Percentiles rank a stretch among this genome's conserved stretches.
These are phyloP conservation scores for Tokudaia muenninki DNA, from an alignment of 2,797 vertebrate species.

Conservation along the genomic window DNA sequence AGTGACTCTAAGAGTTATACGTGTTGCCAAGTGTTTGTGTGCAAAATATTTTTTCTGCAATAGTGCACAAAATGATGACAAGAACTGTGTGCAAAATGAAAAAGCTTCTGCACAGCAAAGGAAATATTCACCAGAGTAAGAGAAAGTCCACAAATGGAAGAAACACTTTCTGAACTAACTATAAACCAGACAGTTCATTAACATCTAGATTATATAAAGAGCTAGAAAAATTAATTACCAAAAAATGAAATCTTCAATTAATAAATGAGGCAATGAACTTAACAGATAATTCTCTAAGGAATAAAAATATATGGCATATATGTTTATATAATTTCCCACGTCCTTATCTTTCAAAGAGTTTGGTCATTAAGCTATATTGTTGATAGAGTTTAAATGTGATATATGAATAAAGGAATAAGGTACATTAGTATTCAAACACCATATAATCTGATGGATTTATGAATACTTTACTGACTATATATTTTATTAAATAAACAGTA, in stretches of 20 bases:
- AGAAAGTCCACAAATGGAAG: background rate
- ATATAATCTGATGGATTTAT: background rate
- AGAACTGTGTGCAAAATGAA: background rate
- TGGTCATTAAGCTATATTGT: constrained; percentile 34
- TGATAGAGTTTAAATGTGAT: background rate
- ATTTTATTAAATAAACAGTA: background rate
- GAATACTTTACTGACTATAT: background rate
- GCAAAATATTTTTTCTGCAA: constrained; percentile 40
- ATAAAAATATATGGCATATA: background rate
- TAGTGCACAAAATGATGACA: constrained; percentile 6
- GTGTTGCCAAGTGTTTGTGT: constrained; percentile 38
- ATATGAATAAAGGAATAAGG: constrained; percentile 1
- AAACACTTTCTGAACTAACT: background rate
- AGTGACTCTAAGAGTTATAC: background rate
- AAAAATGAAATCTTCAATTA: background rate
- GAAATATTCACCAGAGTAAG: background rate
- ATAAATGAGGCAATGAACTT: background rate
- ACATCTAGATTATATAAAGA: background rate
- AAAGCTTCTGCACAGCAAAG: background rate
- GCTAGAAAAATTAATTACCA: background rate
- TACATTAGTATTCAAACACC: constrained; percentile 9
- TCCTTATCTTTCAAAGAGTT: background rate
- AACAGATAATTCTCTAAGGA: background rate
- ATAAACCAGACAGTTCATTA: background rate
- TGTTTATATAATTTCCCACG: background rate